These are phyloP conservation scores for Cosmia pyralina DNA, from an alignment of 2,888 invertebrate genomes.

Conservation along the genomic window DNA sequence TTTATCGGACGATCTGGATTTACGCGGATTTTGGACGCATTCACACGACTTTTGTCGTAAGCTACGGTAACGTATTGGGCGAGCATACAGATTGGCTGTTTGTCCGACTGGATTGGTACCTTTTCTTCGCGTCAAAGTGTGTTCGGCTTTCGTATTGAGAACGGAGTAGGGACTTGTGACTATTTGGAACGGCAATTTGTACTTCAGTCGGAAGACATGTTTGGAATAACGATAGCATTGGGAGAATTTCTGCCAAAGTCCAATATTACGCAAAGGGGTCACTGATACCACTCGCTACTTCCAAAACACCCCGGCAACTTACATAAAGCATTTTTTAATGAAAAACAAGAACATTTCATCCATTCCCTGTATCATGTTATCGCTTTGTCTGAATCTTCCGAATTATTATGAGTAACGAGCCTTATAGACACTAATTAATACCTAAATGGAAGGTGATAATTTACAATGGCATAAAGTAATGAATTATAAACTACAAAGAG, in stretches of 20 bases:
- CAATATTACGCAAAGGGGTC: not conserved
- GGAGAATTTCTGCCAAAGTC: not conserved
- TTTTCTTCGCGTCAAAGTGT: conserved; percentile 2
- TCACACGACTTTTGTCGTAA: conserved; percentile 8
- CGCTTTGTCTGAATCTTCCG: not conserved
- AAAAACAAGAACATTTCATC: not conserved
- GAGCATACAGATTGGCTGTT: conserved; percentile 29
- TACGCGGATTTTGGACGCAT: conserved; percentile 18
- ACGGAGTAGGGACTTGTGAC: not conserved
- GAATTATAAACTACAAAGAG: conserved; percentile 45
- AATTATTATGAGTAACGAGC: conserved; percentile 3
- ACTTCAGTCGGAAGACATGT: not conserved
- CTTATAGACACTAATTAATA: conserved; percentile 16
- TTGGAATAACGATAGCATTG: not conserved
- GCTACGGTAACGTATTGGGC: conserved; percentile 9
- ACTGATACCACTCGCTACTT: not conserved
- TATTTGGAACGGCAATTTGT: not conserved
- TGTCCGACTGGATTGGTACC: conserved; percentile 19
- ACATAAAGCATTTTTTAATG: not conserved
- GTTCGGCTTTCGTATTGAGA: not conserved
- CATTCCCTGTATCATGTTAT: not conserved
- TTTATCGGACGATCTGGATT: conserved; percentile 36
- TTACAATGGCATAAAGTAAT: conserved; percentile 54
- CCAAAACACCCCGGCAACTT: not conserved
- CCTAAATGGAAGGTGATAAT: conserved; percentile 42